Percentiles rank a stretch among this genome's conserved stretches.
Conservation (phyloP, 2,888 invertebrate species). For the Spatulosminthurus flaviceps region DNA sequence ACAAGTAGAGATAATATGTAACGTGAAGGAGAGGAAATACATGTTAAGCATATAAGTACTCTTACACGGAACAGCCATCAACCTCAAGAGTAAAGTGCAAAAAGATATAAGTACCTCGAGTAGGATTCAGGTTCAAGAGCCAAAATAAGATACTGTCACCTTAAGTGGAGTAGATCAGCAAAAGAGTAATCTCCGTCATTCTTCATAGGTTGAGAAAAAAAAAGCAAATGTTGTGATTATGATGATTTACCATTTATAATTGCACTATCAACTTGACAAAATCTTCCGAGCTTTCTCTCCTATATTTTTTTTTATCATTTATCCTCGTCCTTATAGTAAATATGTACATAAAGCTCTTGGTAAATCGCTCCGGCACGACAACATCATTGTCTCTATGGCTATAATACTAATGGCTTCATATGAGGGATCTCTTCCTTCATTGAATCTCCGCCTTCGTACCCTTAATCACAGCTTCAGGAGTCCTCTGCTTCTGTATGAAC, state of each 20-base stretch:
- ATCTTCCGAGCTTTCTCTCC: neutral
- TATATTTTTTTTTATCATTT: neutral
- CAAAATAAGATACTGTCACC: conserved; percentile 18
- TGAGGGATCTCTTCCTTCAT: too few species aligned
- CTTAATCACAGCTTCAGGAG: too few species aligned
- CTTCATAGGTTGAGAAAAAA: neutral
- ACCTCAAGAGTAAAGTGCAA: neutral
- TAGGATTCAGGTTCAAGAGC: conserved; percentile 6
- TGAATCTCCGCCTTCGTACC: too few species aligned
- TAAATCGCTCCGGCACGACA: too few species aligned
- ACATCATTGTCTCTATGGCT: too few species aligned
- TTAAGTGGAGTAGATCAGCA: conserved; percentile 9
- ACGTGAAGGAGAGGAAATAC: neutral
- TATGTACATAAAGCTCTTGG: too few species aligned
- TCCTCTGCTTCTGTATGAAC: too few species aligned
- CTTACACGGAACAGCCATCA: neutral
- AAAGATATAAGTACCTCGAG: neutral
- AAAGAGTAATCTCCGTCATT: neutral
- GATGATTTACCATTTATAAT: conserved; percentile 18
- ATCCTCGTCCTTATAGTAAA: too few species aligned
- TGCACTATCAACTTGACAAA: conserved; percentile 2
- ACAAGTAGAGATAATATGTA: neutral
- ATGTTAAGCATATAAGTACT: neutral
- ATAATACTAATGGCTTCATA: too few species aligned
- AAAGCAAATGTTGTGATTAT: neutral